Conservation (phyloP, 2,113 vertebrate genomes). For the Trachemys scripta region DNA sequence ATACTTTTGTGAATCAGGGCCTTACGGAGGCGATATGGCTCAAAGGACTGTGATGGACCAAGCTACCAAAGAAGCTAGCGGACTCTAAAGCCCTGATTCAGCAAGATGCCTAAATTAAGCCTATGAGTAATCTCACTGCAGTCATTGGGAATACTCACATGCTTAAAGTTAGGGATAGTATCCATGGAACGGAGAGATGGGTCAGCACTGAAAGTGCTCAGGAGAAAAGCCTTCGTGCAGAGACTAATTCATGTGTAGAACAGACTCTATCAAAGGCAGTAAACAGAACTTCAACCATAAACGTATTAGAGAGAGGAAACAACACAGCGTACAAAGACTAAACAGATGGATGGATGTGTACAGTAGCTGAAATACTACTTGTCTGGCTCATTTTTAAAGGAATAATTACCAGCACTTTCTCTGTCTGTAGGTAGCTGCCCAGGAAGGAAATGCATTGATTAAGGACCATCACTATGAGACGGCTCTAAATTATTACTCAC, state of each 20-base stretch:
- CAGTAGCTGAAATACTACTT: neutral
- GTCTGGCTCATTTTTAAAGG: neutral
- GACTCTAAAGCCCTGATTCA: neutral
- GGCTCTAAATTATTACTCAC: constrained; percentile 85
- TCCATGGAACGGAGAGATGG: neutral
- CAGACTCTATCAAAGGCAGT: neutral
- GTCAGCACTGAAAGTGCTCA: neutral
- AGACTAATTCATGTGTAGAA: neutral
- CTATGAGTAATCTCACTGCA: neutral
- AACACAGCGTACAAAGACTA: neutral
- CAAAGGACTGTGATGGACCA: too few relatives aligned
- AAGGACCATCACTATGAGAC: constrained; percentile 66
- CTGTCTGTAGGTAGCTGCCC: constrained; percentile 82
- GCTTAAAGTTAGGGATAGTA: neutral
- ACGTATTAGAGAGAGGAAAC: neutral
- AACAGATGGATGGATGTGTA: neutral
- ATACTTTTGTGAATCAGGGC: too few relatives aligned
- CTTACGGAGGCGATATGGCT: too few relatives aligned
- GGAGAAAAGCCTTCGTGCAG: neutral
- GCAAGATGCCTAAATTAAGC: neutral
- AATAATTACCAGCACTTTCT: neutral
- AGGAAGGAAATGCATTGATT: constrained; percentile 81
- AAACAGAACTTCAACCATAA: neutral
- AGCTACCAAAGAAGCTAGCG: neutral
- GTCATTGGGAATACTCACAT: neutral